Conservation (phyloP, 30 jellyfish, hydroid and myxozoan species). For the Rhopilema esculentum region DNA sequence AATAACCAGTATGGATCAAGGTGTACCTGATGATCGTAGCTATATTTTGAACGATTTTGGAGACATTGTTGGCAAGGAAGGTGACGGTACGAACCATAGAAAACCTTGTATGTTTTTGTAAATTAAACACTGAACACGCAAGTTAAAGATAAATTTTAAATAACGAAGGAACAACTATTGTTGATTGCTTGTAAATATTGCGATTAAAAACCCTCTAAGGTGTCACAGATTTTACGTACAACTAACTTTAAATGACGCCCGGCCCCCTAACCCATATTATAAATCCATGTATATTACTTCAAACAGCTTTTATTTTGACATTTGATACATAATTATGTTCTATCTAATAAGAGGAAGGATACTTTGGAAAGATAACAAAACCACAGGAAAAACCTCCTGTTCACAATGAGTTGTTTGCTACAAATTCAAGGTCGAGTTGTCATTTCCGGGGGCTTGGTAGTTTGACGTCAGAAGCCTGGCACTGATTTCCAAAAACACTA, state of each 20-base stretch:
- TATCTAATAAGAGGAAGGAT: not conserved
- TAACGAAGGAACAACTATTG: not conserved
- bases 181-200: not conserved
- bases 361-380: not conserved
- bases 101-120: conserved; percentile 72
- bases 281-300: not conserved
- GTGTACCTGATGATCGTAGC: conserved; percentile 61
- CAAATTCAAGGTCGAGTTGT: conserved; percentile 28
- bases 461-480: conserved; percentile 70
- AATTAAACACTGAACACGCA: not conserved
- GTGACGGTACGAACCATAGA: conserved; percentile 24
- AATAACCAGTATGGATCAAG: conserved; percentile 41
- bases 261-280: not conserved
- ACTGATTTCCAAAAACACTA: conserved; percentile 3
- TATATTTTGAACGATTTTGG: conserved; percentile 71
- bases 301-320: not conserved
- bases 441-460: conserved; percentile 80
- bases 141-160: not conserved
- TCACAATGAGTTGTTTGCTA: not conserved
- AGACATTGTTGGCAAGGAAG: conserved; percentile 73
- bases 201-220: not conserved
- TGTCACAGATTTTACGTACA: not conserved
- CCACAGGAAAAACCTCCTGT: conserved; percentile 25
- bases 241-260: not conserved
- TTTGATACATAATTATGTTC: not conserved